These are phyloP conservation scores for human DNA, from an alignment of 2,113 vertebrate genomes.

Conservation along the genomic window DNA sequence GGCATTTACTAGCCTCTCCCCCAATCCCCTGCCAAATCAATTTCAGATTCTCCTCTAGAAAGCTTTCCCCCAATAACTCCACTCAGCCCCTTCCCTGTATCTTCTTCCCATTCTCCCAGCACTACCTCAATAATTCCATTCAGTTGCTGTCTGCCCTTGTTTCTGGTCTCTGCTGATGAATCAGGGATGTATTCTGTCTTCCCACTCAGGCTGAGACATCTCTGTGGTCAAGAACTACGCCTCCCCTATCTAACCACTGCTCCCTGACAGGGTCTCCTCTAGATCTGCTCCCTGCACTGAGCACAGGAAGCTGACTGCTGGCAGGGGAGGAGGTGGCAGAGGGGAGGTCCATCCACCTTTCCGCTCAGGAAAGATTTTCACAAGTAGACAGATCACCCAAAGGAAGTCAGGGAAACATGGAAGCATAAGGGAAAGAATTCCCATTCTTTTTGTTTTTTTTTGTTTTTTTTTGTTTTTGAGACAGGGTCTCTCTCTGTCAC, in stretches of 20 bases:
- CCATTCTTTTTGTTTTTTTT: neutral
- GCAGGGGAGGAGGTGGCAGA: neutral
- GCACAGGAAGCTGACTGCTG: neutral
- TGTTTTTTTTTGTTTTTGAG: neutral
- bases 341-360: neutral
- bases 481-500: neutral
- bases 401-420: neutral
- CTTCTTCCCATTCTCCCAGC: neutral
- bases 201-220: neutral
- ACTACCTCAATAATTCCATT: neutral
- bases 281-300: neutral
- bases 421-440: neutral
- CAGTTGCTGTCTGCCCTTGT: neutral
- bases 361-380: neutral
- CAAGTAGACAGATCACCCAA: neutral
- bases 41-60: neutral
- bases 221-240: slow-evolving; percentile 11
- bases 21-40: neutral
- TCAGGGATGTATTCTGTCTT: neutral
- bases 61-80: neutral
- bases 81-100: neutral
- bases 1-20: neutral
- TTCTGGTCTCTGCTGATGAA: slow-evolving; percentile 21
- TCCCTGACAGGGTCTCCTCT: neutral
- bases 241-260: neutral